Conservation (phyloP, 2,888 invertebrate genomes). For the Platycheirus albimanus region DNA sequence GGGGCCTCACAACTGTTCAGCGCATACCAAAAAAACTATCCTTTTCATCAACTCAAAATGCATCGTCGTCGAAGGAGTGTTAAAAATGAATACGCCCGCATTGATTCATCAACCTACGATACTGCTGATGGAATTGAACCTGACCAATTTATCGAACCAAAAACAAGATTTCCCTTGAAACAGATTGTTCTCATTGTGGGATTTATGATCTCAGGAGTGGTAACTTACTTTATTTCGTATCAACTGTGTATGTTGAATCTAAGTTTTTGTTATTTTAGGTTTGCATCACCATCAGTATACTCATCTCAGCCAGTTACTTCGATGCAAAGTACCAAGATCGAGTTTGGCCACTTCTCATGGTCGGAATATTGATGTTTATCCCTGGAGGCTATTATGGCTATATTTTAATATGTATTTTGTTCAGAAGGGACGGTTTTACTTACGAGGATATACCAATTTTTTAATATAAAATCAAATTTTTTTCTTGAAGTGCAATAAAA, state of each 20-base stretch:
- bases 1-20: background rate
- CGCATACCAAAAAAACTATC: background rate
- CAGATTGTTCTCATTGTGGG: constrained; percentile 90
- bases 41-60: constrained; percentile 34
- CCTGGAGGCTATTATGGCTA: constrained; percentile 96
- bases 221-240: constrained; percentile 66
- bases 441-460: constrained; percentile 77
- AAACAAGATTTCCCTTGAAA: constrained; percentile 91
- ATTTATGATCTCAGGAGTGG: constrained; percentile 90
- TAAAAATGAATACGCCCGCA: constrained; percentile 13
- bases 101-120: constrained; percentile 41
- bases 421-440: constrained; percentile 76
- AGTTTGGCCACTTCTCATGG: constrained; percentile 93
- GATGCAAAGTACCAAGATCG: constrained; percentile 93
- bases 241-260: background rate
- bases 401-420: constrained; percentile 90
- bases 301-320: constrained; percentile 92
- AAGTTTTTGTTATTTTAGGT: constrained; percentile 77
- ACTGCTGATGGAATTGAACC: constrained; percentile 53
- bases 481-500: constrained; percentile 26
- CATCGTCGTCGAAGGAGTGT: constrained; percentile 57
- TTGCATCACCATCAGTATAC: constrained; percentile 89
- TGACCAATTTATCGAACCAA: constrained; percentile 86
- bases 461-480: constrained; percentile 32
- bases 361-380: constrained; percentile 94